Conservation (phyloP, 2,888 invertebrate species). For the Lutraria lutraria region DNA sequence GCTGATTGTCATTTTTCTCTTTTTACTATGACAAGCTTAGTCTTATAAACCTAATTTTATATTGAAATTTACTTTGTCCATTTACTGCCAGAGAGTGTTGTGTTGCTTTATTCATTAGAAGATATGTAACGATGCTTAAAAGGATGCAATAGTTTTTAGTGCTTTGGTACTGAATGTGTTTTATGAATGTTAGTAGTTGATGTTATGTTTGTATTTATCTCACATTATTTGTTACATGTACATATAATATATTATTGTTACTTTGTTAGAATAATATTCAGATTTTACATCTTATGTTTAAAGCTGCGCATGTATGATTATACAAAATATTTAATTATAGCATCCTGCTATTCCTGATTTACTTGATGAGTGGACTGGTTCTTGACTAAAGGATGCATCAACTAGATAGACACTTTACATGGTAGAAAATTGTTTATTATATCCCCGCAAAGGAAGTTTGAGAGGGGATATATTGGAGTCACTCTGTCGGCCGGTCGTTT, state of each 20-base stretch:
- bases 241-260: conserved; percentile 6
- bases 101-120: not conserved
- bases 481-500: no score
- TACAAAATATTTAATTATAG: no score
- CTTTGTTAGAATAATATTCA: not conserved
- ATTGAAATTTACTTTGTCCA: not conserved
- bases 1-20: no score
- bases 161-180: not conserved
- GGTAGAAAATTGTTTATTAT: not conserved
- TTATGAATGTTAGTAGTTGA: not conserved
- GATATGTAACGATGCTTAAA: not conserved
- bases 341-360: no score
- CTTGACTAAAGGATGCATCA: not conserved
- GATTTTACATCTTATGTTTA: not conserved
- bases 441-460: no score
- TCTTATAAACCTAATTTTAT: no score
- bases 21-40: no score
- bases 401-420: not conserved
- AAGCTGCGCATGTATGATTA: not conserved
- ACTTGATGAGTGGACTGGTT: no score
- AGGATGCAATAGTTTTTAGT: no score
- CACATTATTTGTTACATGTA: not conserved
- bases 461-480: no score
- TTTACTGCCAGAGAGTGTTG: not conserved
- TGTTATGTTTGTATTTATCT: not conserved